Percentiles rank a stretch among this genome's conserved stretches.
Evolutionary conservation across 1,140 invertebrate genomes (phyloP).

Genomic region (Danaus plexippus): DNA sequence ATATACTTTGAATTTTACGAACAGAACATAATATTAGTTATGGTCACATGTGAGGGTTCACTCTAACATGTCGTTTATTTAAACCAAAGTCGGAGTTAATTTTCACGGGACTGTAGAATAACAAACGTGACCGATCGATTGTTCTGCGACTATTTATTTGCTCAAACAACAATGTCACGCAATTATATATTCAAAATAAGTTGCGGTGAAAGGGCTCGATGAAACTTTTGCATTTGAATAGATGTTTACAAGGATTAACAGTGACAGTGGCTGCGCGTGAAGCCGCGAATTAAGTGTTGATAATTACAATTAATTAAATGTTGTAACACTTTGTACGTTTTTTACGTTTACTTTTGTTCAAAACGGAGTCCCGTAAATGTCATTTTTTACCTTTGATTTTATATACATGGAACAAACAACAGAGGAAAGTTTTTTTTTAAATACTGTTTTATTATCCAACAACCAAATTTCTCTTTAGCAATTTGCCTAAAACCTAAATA

Average conservation of each 20-base stretch:
- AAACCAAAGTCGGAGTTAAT: too few species aligned
- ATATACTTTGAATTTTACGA: too few species aligned
- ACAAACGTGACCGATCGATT: constrained; percentile 32
- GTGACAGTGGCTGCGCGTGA: constrained; percentile 21
- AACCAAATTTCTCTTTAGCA: too few species aligned
- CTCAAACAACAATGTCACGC: constrained; percentile 37
- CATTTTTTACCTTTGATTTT: too few species aligned
- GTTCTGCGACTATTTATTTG: constrained; percentile 22
- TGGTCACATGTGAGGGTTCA: too few species aligned
- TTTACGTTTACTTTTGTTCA: constrained; percentile 6
- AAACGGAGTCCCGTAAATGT: background rate
- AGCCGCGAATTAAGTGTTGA: constrained; percentile 27
- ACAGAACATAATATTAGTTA: too few species aligned
- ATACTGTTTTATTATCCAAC: too few species aligned
- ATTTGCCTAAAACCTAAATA: too few species aligned
- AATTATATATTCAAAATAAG: constrained; percentile 59
- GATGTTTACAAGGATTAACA: constrained; percentile 35
- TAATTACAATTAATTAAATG: constrained; percentile 2
- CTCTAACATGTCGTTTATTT: too few species aligned
- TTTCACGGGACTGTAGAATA: constrained; percentile 4
- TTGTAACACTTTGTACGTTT: background rate
- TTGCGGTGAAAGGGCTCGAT: constrained; percentile 19
- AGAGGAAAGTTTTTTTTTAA: too few species aligned
- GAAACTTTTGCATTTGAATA: constrained; percentile 37
- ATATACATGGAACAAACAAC: too few species aligned